Conservation (phyloP, 2,113 vertebrate genomes). For the Rhinoptilus africanus region DNA sequence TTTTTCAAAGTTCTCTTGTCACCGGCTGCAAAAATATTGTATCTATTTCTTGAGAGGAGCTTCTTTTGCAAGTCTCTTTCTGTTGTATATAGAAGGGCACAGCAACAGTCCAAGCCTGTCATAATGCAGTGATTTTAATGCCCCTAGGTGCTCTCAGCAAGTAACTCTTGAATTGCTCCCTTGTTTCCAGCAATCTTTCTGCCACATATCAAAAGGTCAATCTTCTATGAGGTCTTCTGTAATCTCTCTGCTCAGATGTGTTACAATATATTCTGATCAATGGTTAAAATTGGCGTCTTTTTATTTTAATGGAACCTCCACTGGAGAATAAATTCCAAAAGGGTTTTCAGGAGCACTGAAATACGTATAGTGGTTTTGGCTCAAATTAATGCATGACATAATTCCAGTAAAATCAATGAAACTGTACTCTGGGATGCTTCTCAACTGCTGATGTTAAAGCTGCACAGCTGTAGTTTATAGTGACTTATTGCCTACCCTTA, state of each 20-base stretch:
- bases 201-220: neutral
- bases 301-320: neutral
- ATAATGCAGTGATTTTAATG: neutral
- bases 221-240: neutral
- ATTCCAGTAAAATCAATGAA: slow-evolving; percentile 36
- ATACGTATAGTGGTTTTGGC: neutral
- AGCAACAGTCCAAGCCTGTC: neutral
- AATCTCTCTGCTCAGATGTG: neutral
- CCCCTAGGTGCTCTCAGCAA: neutral
- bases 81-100: neutral
- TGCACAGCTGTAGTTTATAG: neutral
- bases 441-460: neutral
- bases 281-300: neutral
- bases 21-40: neutral
- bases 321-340: neutral
- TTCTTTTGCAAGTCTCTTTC: neutral
- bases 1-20: slow-evolving; percentile 17
- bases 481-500: neutral
- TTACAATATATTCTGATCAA: neutral
- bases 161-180: slow-evolving; percentile 1
- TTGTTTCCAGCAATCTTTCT: neutral
- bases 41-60: neutral
- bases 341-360: neutral
- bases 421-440: neutral
- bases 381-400: slow-evolving; percentile 9